Evolutionary conservation across 23 tunicate genomes (phyloP).

Genomic region (Diplosoma virens): DNA sequence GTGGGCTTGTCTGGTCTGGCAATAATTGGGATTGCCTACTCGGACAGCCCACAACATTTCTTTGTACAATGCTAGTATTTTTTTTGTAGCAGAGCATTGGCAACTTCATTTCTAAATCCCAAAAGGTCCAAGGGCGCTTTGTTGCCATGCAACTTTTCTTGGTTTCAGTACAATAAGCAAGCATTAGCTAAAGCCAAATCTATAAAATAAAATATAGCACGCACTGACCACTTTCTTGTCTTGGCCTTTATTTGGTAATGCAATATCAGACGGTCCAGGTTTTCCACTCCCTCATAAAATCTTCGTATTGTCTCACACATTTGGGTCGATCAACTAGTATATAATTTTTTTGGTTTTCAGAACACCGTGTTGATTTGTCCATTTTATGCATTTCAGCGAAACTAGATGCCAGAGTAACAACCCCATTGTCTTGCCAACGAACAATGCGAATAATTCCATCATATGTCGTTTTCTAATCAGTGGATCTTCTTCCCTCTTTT

Average conservation of each 20-base stretch:
- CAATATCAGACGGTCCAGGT: not conserved
- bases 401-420: not conserved
- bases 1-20: no score
- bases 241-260: no score
- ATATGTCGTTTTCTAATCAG: not conserved
- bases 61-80: not conserved
- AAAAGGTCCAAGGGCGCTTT: not conserved
- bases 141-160: not conserved
- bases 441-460: not conserved
- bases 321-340: no score
- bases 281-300: not conserved
- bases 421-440: not conserved
- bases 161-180: not conserved
- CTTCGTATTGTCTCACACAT: not conserved
- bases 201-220: not conserved
- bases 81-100: not conserved
- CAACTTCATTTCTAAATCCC: not conserved
- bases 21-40: not conserved
- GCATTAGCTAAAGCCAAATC: not conserved
- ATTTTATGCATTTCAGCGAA: no score
- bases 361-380: no score
- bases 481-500: not conserved
- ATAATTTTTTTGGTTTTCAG: no score
- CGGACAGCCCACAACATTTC: not conserved
- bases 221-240: slow-evolving; percentile 6